A percentile compares a stretch with the other conserved stretches of the same genome.
Conservation (phyloP, 2,888 invertebrate genomes). For the Prenolepis imparis region DNA sequence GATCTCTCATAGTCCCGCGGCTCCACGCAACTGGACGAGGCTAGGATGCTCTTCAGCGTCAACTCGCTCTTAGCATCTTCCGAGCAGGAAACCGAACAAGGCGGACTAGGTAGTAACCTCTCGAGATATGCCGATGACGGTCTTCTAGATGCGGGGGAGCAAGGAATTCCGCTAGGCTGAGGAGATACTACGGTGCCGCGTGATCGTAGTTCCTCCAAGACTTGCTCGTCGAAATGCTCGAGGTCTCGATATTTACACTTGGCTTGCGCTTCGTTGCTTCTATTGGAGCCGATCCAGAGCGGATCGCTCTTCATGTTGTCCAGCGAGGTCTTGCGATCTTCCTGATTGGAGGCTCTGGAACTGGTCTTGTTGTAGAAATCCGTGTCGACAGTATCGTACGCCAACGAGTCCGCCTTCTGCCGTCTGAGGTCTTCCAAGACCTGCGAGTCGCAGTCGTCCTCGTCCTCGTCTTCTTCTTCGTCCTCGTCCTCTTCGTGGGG, state of each 20-base stretch:
- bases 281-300: slow-evolving; percentile 63
- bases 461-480: slow-evolving; percentile 71
- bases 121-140: slow-evolving; percentile 87
- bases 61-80: slow-evolving; percentile 90
- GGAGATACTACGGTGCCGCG: slow-evolving; percentile 88
- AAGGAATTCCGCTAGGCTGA: slow-evolving; percentile 90
- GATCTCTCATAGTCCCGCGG: slow-evolving; percentile 68
- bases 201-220: slow-evolving; percentile 89
- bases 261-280: slow-evolving; percentile 79
- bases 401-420: slow-evolving; percentile 69
- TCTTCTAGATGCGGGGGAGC: slow-evolving; percentile 75
- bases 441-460: slow-evolving; percentile 79
- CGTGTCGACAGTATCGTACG: slow-evolving; percentile 58
- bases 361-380: slow-evolving; percentile 50
- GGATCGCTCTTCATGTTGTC: slow-evolving; percentile 63
- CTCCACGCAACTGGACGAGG: slow-evolving; percentile 72
- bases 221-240: slow-evolving; percentile 87
- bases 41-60: slow-evolving; percentile 77
- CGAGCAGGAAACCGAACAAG: slow-evolving; percentile 90
- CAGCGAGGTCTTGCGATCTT: slow-evolving; percentile 57
- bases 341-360: slow-evolving; percentile 34
- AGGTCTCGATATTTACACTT: slow-evolving; percentile 78
- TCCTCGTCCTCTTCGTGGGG: slow-evolving; percentile 62
- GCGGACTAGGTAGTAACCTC: slow-evolving; percentile 90
- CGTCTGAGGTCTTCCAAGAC: slow-evolving; percentile 75